These are phyloP conservation scores for Montipora foliosa DNA, from an alignment of 64 coral and sea anemone genomes.

Conservation along the genomic window DNA sequence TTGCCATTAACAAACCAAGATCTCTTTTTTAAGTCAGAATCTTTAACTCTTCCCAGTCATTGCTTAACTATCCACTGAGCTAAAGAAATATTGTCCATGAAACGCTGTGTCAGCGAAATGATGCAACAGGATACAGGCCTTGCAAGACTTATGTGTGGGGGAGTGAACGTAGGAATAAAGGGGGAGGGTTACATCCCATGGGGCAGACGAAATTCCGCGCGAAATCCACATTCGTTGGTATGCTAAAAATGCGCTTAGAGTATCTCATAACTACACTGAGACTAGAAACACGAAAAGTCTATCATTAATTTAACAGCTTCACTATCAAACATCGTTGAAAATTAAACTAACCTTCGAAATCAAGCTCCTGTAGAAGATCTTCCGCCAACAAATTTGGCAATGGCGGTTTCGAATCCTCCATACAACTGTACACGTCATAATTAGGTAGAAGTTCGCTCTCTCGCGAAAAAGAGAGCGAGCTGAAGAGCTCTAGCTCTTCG, in stretches of 20 bases:
- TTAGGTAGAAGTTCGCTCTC: conserved; percentile 49
- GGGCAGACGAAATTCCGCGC: no score
- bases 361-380: conserved; percentile 80
- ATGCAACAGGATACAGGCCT: not conserved
- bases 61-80: not conserved
- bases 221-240: no score
- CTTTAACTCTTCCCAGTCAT: not conserved
- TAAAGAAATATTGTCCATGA: not conserved
- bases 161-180: not conserved
- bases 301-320: no score
- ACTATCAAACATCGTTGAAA: not conserved
- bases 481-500: conserved; percentile 83
- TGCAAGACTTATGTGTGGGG: not conserved
- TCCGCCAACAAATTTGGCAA: conserved; percentile 59
- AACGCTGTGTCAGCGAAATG: not conserved
- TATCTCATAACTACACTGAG: no score
- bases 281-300: no score
- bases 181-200: not conserved
- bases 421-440: conserved; percentile 85
- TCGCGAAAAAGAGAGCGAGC: conserved; percentile 40
- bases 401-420: conserved; percentile 4
- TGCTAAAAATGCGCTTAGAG: no score
- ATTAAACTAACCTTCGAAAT: conserved; percentile 73
- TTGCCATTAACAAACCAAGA: not conserved
- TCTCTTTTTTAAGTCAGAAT: not conserved